Percentiles rank a stretch among this genome's conserved stretches.
Evolutionary conservation across 2,888 invertebrate genomes (phyloP).

Genomic region (Agrenia bidenticulata): DNA sequence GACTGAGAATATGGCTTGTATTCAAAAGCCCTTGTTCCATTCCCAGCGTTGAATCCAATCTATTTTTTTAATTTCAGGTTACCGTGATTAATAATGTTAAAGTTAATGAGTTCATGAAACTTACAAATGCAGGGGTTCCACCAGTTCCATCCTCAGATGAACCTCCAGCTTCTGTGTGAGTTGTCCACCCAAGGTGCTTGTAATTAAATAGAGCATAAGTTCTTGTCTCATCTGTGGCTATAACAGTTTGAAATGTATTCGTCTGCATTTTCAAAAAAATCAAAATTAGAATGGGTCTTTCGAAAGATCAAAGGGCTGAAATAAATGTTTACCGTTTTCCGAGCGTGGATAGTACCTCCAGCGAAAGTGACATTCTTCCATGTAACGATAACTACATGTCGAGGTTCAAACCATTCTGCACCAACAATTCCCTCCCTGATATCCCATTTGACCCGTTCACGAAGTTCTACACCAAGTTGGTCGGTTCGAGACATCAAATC

Average conservation of each 20-base stretch:
- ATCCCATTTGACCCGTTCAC: conserved; percentile 84
- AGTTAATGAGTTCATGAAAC: no score
- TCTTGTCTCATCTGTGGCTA: conserved; percentile 89
- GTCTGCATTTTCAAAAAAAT: conserved; percentile 63
- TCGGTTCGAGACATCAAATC: conserved; percentile 73
- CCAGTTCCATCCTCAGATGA: conserved; percentile 84
- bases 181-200: conserved; percentile 83
- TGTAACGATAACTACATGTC: conserved; percentile 84
- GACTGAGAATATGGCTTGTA: conserved; percentile 87
- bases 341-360: conserved; percentile 64
- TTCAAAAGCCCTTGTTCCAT: conserved; percentile 84
- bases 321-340: conserved; percentile 52
- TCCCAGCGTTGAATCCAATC: conserved; percentile 96
- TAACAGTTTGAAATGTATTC: conserved; percentile 91
- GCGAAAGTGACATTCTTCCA: conserved; percentile 96
- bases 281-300: neutral
- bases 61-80: conserved; percentile 55
- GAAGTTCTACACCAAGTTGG: conserved; percentile 79
- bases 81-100: conserved; percentile 6
- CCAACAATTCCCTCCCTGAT: conserved; percentile 88
- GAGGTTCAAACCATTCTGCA: conserved; percentile 84
- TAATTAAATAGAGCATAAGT: conserved; percentile 97
- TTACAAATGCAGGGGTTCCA: conserved; percentile 82
- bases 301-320: neutral
- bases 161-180: conserved; percentile 87